Base-by-base conservation (phyloP, 2,888 invertebrate species). In the Notodonta ziczac region DNA sequence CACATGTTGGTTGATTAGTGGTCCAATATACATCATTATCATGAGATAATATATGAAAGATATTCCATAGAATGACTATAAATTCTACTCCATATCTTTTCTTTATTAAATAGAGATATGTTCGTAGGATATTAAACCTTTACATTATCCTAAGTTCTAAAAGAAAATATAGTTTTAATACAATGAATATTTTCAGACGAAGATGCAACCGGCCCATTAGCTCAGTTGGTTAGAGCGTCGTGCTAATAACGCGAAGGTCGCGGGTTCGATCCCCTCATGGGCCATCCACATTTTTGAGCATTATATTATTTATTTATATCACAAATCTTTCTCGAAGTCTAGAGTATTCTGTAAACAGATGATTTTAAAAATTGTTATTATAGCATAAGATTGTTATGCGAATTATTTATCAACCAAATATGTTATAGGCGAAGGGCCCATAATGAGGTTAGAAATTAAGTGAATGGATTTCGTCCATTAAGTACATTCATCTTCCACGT, bases 231-330 rank as follows among this genome's bases (percentile, higher is more conserved):
- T 95, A 95, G 95, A 95, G 95, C 95, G 95, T 95, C 95, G 95
- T 95, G 95, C 95, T 95, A 95, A 95, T 95, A 95, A 95, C 95
- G 95, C 95, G 95, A 95, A 95, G 95, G 95, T 95, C 95, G 95
- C 94, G 95, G 95, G 95, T 95, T 95, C 95, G 95, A 95, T 95
- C 95, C 95, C 95, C 95, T 93, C 95, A 95, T 95, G 95, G 95
- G 95, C 95, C 95, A 89, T 40, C 1, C 0, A 0, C 3, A 40
- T 72, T 82, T 80, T 75, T 93, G 46, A 61, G 77, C 74, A 80
- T 84, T 83, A 77, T 42, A 6, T 35, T 4, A 24, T 24, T 24
- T 24, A 24, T 24, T 24, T 24, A 40, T 40, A 5, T 40, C 40
- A 7, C 9, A 40, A 24, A 24, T 24, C 24, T 24, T 24, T 24